A percentile compares a stretch with the other conserved stretches of the same genome.
Conservation (phyloP, 2,888 invertebrate genomes). For the Geotrupes spiniger region DNA sequence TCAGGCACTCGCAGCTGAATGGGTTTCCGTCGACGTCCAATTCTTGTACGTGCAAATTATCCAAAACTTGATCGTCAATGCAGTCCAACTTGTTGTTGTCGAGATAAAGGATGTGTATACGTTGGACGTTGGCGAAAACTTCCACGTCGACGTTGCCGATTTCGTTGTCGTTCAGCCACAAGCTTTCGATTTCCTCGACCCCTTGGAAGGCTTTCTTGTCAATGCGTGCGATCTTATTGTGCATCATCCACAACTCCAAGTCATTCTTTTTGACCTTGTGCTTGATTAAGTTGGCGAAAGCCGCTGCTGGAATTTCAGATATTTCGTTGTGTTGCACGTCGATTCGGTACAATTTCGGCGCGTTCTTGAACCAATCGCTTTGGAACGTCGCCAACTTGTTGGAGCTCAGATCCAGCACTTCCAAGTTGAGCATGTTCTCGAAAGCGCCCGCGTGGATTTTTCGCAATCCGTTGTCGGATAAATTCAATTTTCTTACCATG, state of each 20-base stretch:
- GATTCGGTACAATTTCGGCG: constrained; percentile 38
- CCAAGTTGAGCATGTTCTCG: constrained; percentile 37
- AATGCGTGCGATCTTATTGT: constrained; percentile 37
- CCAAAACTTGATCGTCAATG: constrained; percentile 34
- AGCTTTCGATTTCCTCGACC: constrained; percentile 27
- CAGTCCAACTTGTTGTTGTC: constrained; percentile 38
- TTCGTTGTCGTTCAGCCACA: constrained; percentile 38
- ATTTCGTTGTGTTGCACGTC: constrained; percentile 37
- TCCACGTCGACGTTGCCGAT: constrained; percentile 30
- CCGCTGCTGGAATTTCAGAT: constrained; percentile 30
- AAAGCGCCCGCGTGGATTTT: constrained; percentile 37
- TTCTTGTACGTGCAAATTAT: constrained; percentile 26
- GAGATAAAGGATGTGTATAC: constrained; percentile 32
- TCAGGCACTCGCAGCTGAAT: constrained; percentile 39
- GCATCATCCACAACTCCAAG: constrained; percentile 36
- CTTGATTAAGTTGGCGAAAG: constrained; percentile 35
- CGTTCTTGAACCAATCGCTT: constrained; percentile 37
- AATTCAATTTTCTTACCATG: constrained; percentile 37
- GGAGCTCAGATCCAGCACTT: constrained; percentile 36
- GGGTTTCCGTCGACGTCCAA: constrained; percentile 37
- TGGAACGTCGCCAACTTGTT: constrained; percentile 36
- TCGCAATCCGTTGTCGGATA: constrained; percentile 36
- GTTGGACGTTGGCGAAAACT: constrained; percentile 33
- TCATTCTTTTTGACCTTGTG: constrained; percentile 23
- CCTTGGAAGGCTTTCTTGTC: constrained; percentile 32